These are phyloP conservation scores for Erethizon dorsatum DNA, from an alignment of 2,797 vertebrate genomes.

Conservation along the genomic window DNA sequence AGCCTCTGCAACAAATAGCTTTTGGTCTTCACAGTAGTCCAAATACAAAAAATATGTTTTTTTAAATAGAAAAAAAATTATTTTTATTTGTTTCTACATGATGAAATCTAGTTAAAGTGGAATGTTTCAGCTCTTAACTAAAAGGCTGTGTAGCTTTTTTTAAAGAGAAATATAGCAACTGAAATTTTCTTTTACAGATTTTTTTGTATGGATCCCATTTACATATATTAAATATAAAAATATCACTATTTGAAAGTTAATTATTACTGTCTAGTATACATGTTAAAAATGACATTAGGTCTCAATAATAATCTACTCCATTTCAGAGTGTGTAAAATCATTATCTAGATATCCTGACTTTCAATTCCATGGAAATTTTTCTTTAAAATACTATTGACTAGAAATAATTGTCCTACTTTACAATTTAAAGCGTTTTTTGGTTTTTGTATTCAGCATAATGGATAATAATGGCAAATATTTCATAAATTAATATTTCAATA, in stretches of 20 bases:
- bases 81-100: slow-evolving; percentile 81
- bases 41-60: slow-evolving; percentile 69
- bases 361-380: background rate
- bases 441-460: background rate
- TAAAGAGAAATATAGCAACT: background rate
- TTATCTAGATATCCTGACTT: background rate
- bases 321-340: background rate
- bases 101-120: slow-evolving; percentile 72
- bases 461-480: background rate
- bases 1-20: slow-evolving; percentile 77
- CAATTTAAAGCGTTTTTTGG: background rate
- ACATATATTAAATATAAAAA: background rate
- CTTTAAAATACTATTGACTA: background rate
- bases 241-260: background rate
- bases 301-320: background rate
- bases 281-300: background rate
- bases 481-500: background rate
- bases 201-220: background rate
- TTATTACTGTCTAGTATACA: background rate
- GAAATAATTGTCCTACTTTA: background rate
- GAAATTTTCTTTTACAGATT: background rate
- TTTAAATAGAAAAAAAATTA: background rate
- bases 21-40: slow-evolving; percentile 80
- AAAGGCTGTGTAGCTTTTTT: background rate
- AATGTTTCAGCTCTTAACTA: background rate